Percentiles rank a stretch among this genome's conserved stretches.
Conservation (phyloP, 2,888 invertebrate species). For the Metopia argyrocephala region DNA sequence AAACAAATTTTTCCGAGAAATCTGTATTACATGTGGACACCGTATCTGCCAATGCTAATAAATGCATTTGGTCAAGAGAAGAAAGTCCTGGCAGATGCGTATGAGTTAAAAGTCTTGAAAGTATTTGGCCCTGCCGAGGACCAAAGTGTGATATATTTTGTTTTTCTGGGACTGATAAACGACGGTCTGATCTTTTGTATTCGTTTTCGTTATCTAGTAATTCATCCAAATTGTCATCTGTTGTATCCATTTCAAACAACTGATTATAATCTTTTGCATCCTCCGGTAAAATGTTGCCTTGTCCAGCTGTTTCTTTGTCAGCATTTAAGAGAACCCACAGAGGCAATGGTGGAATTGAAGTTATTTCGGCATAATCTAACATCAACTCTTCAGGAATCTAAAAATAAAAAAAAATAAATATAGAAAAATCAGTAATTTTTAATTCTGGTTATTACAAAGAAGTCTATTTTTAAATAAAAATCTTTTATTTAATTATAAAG, state of each 20-base stretch:
- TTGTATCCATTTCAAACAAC: constrained; percentile 89
- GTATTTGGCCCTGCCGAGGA: constrained; percentile 89
- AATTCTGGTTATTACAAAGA: background rate
- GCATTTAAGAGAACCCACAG: constrained; percentile 97
- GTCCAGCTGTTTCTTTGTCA: constrained; percentile 88
- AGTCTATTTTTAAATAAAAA: background rate
- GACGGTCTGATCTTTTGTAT: constrained; percentile 80
- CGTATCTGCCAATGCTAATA: constrained; percentile 98
- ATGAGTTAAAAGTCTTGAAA: constrained; percentile 95
- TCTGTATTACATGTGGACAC: constrained; percentile 95
- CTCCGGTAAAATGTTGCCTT: constrained; percentile 67
- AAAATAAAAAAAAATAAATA: constrained; percentile 1
- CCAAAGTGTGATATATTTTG: constrained; percentile 92
- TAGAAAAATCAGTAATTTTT: background rate
- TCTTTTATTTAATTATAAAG: too few relatives aligned
- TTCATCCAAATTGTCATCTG: constrained; percentile 91
- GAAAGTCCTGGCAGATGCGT: constrained; percentile 96
- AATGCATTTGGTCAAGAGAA: constrained; percentile 99
- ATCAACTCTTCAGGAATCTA: constrained; percentile 91
- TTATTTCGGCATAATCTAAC: constrained; percentile 95
- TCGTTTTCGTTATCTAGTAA: constrained; percentile 87
- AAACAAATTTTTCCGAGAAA: constrained; percentile 89
- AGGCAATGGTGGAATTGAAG: constrained; percentile 98
- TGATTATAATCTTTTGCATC: constrained; percentile 88
- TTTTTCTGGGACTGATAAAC: constrained; percentile 86